Base-by-base conservation (phyloP, 2,888 invertebrate species). In the Andrena flavipes region DNA sequence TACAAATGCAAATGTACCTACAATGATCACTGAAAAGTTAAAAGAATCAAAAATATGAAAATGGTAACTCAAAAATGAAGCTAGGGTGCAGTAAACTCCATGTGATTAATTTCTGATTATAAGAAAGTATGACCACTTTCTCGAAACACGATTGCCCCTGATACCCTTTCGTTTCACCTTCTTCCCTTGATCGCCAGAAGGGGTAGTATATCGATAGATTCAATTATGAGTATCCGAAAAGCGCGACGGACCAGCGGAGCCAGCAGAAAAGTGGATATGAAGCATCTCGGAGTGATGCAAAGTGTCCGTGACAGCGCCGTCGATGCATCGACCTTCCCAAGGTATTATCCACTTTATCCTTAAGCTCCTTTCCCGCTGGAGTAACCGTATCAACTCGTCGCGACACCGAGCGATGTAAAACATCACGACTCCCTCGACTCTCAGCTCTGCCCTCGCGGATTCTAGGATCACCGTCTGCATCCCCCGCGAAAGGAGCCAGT, bases 301-400 rank as follows among this genome's bases (percentile, higher is more conserved):
- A 49, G 60, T 64, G 65, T 71, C 42, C 29, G 23, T 51, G 79
- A 68, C 62, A 56, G 60, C 8, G 26, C 7, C 49, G 23, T 42
- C 70, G 33, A 71, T 71, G 26, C 69, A 60, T 65, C 63, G 56
- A 62, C 35, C 59, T 48, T 20, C 29, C 51, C 74, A 30, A 63
- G 42, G 74, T 71, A 74, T 86, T 74, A 81, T 87, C 76, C 73
- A 76, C 71, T 62, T 74, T 60, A 64, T 79, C 78, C 72, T 56
- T 81, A 78, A 86, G 77, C 85, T 68, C 48, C 59, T 81, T 70
- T 68, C 71, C 63, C 60, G 71, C 67, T 7, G 30, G 64, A 63
- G 48, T 74, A 86, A 87, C 67, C 87, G 68, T 65, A 81, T 84
- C 80, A 60, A 69, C 67, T 68, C 71, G 68, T 64, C 62, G 63